A percentile compares a stretch with the other conserved stretches of the same genome.
Evolutionary conservation across 2,888 invertebrate species (phyloP).

Genomic region (Lissocephala sabroskyi): DNA sequence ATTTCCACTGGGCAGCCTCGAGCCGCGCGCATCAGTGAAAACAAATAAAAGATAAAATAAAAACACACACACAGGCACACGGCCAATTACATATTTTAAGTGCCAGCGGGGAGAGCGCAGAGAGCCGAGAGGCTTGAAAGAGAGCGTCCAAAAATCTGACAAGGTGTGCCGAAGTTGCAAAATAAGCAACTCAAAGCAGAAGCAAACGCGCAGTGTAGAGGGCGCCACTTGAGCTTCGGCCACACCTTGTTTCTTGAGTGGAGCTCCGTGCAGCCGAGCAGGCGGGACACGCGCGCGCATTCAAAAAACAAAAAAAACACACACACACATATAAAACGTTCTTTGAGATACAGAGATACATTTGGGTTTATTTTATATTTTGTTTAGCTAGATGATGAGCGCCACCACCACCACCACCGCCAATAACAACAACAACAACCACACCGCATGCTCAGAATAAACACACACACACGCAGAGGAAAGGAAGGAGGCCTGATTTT

Average conservation of each 20-base stretch:
- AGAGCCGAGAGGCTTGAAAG: slow-evolving; percentile 7
- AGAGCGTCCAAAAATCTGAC: slow-evolving; percentile 12
- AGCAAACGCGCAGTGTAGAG: too few relatives aligned
- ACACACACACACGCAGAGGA: slow-evolving; percentile 9
- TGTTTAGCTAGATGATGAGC: slow-evolving; percentile 52
- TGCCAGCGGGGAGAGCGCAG: neutral
- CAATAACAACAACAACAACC: slow-evolving; percentile 29
- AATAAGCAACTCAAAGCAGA: too few relatives aligned
- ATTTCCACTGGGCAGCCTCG: too few relatives aligned
- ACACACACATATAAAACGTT: too few relatives aligned
- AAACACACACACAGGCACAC: slow-evolving; percentile 14
- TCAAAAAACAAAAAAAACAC: too few relatives aligned
- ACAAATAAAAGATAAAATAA: slow-evolving; percentile 55
- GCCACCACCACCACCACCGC: slow-evolving; percentile 20
- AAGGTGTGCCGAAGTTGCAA: too few relatives aligned
- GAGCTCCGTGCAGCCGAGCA: too few relatives aligned
- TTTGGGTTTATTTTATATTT: slow-evolving; percentile 51
- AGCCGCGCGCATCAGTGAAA: slow-evolving; percentile 61
- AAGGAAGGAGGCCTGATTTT: slow-evolving; percentile 36
- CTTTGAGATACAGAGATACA: slow-evolving; percentile 48
- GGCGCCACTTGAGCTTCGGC: too few relatives aligned
- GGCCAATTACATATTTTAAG: slow-evolving; percentile 4
- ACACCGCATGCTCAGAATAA: slow-evolving; percentile 19
- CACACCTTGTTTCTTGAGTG: too few relatives aligned
- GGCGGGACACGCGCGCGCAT: slow-evolving; percentile 37